These are phyloP conservation scores for Rousettus madagascariensis DNA, from an alignment of 2,797 vertebrate species.

Conservation along the genomic window DNA sequence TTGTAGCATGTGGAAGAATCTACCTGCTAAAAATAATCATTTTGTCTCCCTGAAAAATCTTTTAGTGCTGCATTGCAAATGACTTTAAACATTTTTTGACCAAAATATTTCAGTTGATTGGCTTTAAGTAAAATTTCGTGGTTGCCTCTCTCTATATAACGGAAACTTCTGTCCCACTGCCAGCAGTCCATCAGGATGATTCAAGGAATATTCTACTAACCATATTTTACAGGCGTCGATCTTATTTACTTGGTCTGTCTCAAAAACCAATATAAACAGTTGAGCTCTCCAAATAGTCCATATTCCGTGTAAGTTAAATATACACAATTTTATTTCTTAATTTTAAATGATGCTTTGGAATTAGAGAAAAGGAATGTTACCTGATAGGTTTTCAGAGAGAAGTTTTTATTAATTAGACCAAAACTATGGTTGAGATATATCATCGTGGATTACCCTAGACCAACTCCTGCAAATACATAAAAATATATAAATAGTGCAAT, in stretches of 20 bases:
- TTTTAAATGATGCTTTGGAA: background rate
- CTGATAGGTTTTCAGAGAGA: background rate
- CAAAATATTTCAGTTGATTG: background rate
- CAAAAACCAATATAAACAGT: background rate
- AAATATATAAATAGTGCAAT: background rate
- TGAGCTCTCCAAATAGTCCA: background rate
- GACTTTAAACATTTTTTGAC: background rate
- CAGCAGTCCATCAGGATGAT: background rate
- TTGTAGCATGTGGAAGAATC: background rate
- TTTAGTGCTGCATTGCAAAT: background rate
- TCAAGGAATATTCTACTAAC: background rate
- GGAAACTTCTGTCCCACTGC: background rate
- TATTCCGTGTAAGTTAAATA: conserved; percentile 20
- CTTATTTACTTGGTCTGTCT: background rate
- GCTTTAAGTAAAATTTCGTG: background rate
- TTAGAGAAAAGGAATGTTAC: background rate
- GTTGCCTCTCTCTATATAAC: background rate
- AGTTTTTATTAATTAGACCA: background rate
- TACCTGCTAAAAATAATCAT: conserved; percentile 12
- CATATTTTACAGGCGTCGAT: background rate
- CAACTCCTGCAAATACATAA: background rate
- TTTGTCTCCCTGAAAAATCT: background rate
- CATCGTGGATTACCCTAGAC: background rate
- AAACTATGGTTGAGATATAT: background rate
- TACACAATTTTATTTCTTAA: background rate